These are phyloP conservation scores for Trissolcus basalis DNA, from an alignment of 1,140 invertebrate species.

Conservation along the genomic window DNA sequence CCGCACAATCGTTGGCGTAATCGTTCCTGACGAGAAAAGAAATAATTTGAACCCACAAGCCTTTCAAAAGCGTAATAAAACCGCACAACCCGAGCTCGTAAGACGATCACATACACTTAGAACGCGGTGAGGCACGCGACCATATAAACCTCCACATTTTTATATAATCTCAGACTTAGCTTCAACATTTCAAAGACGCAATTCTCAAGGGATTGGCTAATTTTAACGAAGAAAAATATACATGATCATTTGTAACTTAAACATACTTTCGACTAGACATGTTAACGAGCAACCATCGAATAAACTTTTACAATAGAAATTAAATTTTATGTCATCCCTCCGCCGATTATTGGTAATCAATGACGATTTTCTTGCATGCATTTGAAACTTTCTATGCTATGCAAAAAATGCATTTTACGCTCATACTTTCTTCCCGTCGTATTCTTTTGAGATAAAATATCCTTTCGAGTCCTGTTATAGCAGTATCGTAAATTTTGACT, in stretches of 20 bases:
- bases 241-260: too few relatives aligned
- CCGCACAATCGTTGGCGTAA: slow-evolving; percentile 58
- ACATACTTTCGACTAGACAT: too few relatives aligned
- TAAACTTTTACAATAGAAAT: neutral
- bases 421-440: neutral
- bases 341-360: slow-evolving; percentile 11
- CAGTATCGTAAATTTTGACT: neutral
- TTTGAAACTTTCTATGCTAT: slow-evolving; percentile 16
- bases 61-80: slow-evolving; percentile 43
- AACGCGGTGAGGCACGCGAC: slow-evolving; percentile 64
- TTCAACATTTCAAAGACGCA: too few relatives aligned
- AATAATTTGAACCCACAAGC: slow-evolving; percentile 57
- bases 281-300: too few relatives aligned
- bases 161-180: neutral
- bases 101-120: slow-evolving; percentile 31
- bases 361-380: slow-evolving; percentile 8
- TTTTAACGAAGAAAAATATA: too few relatives aligned
- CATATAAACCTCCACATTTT: slow-evolving; percentile 36
- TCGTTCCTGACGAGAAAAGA: slow-evolving; percentile 62
- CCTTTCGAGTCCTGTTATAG: neutral
- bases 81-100: slow-evolving; percentile 20
- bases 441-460: neutral
- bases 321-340: neutral
- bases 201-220: too few relatives aligned
- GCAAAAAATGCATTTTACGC: slow-evolving; percentile 8